Evolutionary conservation across 1,140 invertebrate species (phyloP).

Genomic region (Drosophila carrolli): DNA sequence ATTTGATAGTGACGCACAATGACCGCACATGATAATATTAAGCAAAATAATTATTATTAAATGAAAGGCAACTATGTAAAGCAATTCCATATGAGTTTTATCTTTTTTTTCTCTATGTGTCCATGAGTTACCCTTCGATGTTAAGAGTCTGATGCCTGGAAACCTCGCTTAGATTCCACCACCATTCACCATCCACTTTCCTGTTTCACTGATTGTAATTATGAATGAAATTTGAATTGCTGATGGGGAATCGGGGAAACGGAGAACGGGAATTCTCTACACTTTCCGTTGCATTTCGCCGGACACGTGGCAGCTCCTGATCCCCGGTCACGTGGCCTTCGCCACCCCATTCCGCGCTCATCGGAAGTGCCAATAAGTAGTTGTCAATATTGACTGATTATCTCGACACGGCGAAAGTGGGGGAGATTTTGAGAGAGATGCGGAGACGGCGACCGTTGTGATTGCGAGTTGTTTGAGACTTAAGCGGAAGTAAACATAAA

Average conservation of each 20-base stretch:
- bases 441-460: constrained; percentile 36
- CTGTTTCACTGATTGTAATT: constrained; percentile 63
- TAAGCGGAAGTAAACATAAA: constrained; percentile 78
- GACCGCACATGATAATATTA: too few relatives aligned
- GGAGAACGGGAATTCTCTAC: constrained; percentile 38
- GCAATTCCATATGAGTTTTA: neutral
- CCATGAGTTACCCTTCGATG: neutral
- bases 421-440: constrained; percentile 2
- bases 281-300: constrained; percentile 43
- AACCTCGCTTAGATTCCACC: constrained; percentile 10
- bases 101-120: neutral
- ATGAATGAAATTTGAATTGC: constrained; percentile 81
- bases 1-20: too few relatives aligned
- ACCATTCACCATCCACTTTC: constrained; percentile 5
- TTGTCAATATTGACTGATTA: constrained; percentile 85
- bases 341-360: constrained; percentile 23
- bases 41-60: too few relatives aligned
- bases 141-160: neutral
- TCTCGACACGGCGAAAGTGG: constrained; percentile 63
- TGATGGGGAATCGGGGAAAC: constrained; percentile 26
- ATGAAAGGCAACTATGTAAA: too few relatives aligned
- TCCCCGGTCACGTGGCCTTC: constrained; percentile 61
- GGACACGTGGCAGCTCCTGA: constrained; percentile 42
- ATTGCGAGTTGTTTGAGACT: constrained; percentile 70
- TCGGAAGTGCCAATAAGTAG: constrained; percentile 84